Percentiles rank a stretch among this genome's conserved stretches.
These are phyloP conservation scores for Rhyacophila brunnea DNA, from an alignment of 1,140 invertebrate species.

Conservation along the genomic window DNA sequence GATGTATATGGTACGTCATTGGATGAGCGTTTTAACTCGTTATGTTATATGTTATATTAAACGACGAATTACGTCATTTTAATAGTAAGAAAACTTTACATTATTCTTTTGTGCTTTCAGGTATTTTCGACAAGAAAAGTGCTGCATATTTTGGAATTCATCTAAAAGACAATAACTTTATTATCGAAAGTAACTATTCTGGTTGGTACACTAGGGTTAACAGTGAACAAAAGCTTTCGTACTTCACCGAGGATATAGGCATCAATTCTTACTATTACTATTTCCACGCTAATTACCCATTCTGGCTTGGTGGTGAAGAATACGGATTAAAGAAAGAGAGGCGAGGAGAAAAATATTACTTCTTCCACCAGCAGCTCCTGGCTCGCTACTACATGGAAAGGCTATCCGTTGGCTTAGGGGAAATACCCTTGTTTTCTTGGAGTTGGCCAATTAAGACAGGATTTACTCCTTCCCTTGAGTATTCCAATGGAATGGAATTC, in stretches of 20 bases:
- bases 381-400: slow-evolving; percentile 70
- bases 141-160: slow-evolving; percentile 21
- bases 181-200: slow-evolving; percentile 56
- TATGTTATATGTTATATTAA: no score
- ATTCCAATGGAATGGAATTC: slow-evolving; percentile 58
- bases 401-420: slow-evolving; percentile 60
- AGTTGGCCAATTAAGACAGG: slow-evolving; percentile 55
- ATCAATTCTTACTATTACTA: slow-evolving; percentile 72
- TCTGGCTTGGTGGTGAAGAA: slow-evolving; percentile 61
- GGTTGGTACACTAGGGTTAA: slow-evolving; percentile 55
- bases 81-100: no score
- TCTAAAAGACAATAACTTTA: slow-evolving; percentile 40
- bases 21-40: no score
- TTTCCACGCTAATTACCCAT: slow-evolving; percentile 64
- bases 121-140: no score
- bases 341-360: slow-evolving; percentile 63
- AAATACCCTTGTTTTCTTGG: slow-evolving; percentile 60
- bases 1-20: no score
- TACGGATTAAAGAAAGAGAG: slow-evolving; percentile 54
- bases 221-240: slow-evolving; percentile 62
- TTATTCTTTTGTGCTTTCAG: no score
- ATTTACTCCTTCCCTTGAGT: slow-evolving; percentile 58
- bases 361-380: slow-evolving; percentile 61
- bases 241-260: slow-evolving; percentile 71
- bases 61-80: no score